Percentiles rank a stretch among this genome's conserved stretches.
phyloP scores from a whole-genome alignment of 2,113 vertebrate genomes.

The Ictalurus punctatus region DNA sequence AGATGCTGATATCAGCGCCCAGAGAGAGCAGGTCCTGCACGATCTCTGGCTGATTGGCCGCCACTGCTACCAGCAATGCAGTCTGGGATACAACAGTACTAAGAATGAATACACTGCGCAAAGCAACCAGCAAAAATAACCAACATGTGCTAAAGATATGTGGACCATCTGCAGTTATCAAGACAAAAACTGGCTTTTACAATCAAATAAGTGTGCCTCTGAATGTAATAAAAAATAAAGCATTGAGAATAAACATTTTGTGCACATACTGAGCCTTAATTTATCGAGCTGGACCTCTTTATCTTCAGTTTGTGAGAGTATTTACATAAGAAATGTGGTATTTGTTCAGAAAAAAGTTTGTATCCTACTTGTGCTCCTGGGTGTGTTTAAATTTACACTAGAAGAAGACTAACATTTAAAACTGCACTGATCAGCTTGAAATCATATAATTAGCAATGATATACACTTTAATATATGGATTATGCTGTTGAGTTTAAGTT shows the following conservation, averaged over 20 bases:
- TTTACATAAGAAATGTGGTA: neutral
- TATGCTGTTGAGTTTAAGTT: too few relatives aligned
- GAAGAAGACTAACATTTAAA: neutral
- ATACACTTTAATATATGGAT: too few relatives aligned
- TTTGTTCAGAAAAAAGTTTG: neutral
- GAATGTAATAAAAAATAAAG: neutral
- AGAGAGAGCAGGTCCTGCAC: constrained; percentile 81
- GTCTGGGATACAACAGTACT: constrained; percentile 68
- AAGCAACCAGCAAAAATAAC: neutral
- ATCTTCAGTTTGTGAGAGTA: neutral
- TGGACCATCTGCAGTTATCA: neutral
- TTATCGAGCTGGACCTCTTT: neutral
- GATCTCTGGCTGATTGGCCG: constrained; percentile 85
- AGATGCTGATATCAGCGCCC: constrained; percentile 79
- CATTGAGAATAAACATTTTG: neutral
- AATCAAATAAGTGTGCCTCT: neutral
- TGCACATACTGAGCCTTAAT: neutral
- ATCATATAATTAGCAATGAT: neutral
- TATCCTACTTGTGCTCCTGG: neutral
- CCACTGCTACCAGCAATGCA: constrained; percentile 83
- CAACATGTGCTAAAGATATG: neutral
- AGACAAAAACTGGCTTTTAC: neutral
- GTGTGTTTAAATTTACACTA: neutral
- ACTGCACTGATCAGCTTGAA: neutral
- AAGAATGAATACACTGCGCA: neutral